Evolutionary conservation across 2,888 invertebrate species (phyloP).

Genomic region (Diaperis boleti): DNA sequence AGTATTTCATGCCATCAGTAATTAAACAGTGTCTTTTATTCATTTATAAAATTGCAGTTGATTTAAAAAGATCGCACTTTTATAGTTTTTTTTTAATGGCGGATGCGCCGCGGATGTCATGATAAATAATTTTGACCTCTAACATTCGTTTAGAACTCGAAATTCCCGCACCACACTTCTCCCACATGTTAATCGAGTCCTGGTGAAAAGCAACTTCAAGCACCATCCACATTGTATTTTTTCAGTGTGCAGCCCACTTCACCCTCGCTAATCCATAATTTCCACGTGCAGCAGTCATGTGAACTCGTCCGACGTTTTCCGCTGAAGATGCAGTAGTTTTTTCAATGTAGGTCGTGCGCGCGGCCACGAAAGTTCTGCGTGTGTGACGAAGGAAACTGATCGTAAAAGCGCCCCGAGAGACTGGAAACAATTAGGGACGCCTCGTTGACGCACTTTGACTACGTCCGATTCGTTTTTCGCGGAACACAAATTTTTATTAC

Average conservation of each 20-base stretch:
- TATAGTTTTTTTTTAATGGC: no score
- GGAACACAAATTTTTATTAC: slow-evolving; percentile 2
- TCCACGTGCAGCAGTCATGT: slow-evolving; percentile 3
- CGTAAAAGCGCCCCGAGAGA: slow-evolving; percentile 29
- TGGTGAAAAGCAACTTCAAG: no score
- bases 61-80: no score
- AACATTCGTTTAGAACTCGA: no score
- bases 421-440: slow-evolving; percentile 34
- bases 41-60: no score
- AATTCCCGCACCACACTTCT: no score
- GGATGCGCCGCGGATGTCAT: no score
- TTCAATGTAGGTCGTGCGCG: slow-evolving; percentile 13
- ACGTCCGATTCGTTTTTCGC: slow-evolving; percentile 17
- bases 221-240: no score
- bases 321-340: slow-evolving; percentile 9
- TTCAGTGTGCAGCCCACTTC: not conserved
- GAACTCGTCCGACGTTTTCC: slow-evolving; percentile 25
- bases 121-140: no score
- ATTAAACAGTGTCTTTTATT: no score
- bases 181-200: no score
- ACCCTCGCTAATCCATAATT: slow-evolving; percentile 22
- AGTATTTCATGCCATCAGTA: no score
- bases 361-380: slow-evolving; percentile 11
- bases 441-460: slow-evolving; percentile 40
- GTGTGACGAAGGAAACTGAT: slow-evolving; percentile 19